Conservation (phyloP, 1,140 invertebrate genomes). For the Aphidius gifuensis region DNA sequence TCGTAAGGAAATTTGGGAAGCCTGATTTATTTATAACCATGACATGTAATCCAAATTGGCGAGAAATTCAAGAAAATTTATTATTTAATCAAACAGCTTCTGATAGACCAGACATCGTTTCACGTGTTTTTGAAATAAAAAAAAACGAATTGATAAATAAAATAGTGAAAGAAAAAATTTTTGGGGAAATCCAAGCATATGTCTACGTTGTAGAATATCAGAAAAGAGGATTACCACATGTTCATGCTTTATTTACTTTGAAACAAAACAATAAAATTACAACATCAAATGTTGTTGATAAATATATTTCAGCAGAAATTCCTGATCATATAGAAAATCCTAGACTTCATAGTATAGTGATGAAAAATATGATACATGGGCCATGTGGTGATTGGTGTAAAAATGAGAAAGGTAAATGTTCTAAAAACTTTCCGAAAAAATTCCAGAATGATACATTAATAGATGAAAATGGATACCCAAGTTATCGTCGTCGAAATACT, state of each 20-base stretch:
- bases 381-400: constrained; percentile 37
- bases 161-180: constrained; percentile 13
- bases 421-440: constrained; percentile 42
- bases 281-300: constrained; percentile 17
- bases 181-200: constrained; percentile 11
- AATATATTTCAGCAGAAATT: constrained; percentile 28
- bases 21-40: constrained; percentile 46
- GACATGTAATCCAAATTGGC: constrained; percentile 6
- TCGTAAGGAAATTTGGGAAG: constrained; percentile 46
- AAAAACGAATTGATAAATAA: constrained; percentile 9
- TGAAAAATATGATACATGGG: constrained; percentile 34
- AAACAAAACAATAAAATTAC: constrained; percentile 27
- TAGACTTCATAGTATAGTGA: constrained; percentile 16
- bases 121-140: constrained; percentile 22
- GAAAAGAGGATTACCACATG: constrained; percentile 19
- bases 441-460: constrained; percentile 36
- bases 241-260: constrained; percentile 26
- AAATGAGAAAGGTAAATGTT: constrained; percentile 5
- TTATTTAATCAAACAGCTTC: neutral
- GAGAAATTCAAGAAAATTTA: neutral
- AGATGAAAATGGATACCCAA: constrained; percentile 37
- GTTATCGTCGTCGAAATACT: constrained; percentile 18
- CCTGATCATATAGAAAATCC: constrained; percentile 22
- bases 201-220: constrained; percentile 15
- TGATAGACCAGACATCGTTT: constrained; percentile 27